A percentile compares a stretch with the other conserved stretches of the same genome.
Conservation (phyloP, 2,113 vertebrate genomes). For the Casuarius casuarius region DNA sequence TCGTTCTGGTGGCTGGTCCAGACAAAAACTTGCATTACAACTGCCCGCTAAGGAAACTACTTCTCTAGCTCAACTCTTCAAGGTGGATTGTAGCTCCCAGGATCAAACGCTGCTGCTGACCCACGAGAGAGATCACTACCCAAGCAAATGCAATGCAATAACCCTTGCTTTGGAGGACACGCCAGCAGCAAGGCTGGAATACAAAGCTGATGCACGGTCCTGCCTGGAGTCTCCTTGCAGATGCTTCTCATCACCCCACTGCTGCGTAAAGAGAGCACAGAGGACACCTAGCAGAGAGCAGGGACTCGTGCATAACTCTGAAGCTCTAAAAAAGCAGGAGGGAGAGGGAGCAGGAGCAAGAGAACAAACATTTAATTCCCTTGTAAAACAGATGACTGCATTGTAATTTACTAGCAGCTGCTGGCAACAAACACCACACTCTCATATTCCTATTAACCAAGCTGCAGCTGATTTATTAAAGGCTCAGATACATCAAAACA, state of each 20-base stretch:
- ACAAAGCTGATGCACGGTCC: not conserved
- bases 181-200: not conserved
- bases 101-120: not conserved
- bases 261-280: not conserved
- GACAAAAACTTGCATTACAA: not conserved
- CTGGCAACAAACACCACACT: conserved; percentile 71
- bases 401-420: conserved; percentile 84
- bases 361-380: conserved; percentile 81
- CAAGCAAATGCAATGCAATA: conserved; percentile 26
- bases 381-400: conserved; percentile 83
- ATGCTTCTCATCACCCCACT: not conserved
- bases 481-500: conserved; percentile 82
- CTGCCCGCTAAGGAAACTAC: not conserved
- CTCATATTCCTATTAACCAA: conserved; percentile 83
- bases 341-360: conserved; percentile 23
- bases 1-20: not conserved
- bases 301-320: conserved; percentile 26
- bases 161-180: not conserved
- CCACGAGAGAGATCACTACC: not conserved
- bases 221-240: not conserved
- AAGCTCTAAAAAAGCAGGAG: conserved; percentile 44
- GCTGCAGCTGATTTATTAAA: conserved; percentile 82
- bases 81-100: not conserved
- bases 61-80: not conserved
- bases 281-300: not conserved